Evolutionary conservation across 2,888 invertebrate species (phyloP), one percentile per base, ranked within the genome.

Genomic region (Cheilosia scutellata): DNA sequence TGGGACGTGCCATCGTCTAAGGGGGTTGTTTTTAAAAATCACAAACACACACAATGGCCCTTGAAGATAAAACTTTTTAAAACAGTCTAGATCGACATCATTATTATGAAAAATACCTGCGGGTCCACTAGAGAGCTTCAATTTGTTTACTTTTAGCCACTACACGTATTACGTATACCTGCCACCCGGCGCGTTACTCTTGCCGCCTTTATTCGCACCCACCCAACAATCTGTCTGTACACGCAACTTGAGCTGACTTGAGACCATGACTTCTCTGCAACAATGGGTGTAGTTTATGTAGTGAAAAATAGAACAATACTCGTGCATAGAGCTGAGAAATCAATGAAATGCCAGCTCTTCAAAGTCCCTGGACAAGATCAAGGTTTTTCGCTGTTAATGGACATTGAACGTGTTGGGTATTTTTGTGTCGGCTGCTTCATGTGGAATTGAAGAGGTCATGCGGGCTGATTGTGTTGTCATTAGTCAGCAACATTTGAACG

Each of bases 381-480:
- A 58, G 58, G 58, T 58, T 58, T 16, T 55, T 25, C 7, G 58
- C 37, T 58, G 40, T 40, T 58, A 40, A 58, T 58, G 58, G 37
- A 58, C 33, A 29, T 58, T 58, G 33, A 33, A 37, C 57, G 31
- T 31, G 0, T 33, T 16, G 13, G 13, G 16, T 16, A 5, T 31
- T 37, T 20, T 9, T 40, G 11, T 13, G 3, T 33, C 13, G 29
- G 53, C 13, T 2, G 16, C 51, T 20, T 47, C 44, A 16, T 47
- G 55, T 11, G 11, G 37, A 47, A 47, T 16, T 20, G 33, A 58
- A 16, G 58, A 58, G 58, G 20, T 55, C 55, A 7, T 53, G 9
- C 4, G 25, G 20, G 58, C 20, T 44, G 11, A 55, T 55, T 29
- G 33, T 20, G 16, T 16, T 20, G 58, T 9, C 37, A 25, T 37